Base-by-base conservation (phyloP, 2,888 invertebrate species). In the Neelides folsomi region DNA sequence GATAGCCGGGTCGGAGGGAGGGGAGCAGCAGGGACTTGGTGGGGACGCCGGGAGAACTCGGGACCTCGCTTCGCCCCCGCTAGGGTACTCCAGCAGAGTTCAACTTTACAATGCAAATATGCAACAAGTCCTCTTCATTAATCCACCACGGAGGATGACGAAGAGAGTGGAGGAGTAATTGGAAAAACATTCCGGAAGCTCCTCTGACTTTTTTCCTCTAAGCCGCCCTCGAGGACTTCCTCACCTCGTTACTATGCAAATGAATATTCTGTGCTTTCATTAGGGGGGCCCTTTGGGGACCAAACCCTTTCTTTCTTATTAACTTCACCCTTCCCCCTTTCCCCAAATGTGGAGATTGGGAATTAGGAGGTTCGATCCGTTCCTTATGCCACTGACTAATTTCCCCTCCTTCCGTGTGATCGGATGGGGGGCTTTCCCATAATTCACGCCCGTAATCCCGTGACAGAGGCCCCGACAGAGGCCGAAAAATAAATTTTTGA, bases 11-110 rank as follows among this genome's bases (percentile, higher is more conserved):
- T 45, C 45, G 49, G 53, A 51, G 34, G 12, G 34, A 56, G 43
- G 37, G 53, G 43, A 54, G 57, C 58, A 58, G 52, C 58, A 62
- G 62, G 60, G 58, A 60, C 51, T 51, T 55, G 57, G 57, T 58
- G 57, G 55, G 59, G 60, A 46, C 47, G 46, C 41, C 19, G 27
- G 16, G 54, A 47, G 59, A 60, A 62, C 56, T 53, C 48, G 16
- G 18, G 34, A 47, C 55, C 53, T 58, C 57, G 48, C 59, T 57
- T 55, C 57, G 55, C 47, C 44, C 53, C 62, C 62, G 60, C 60
- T 62, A 62, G 62, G 60, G 27, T 27, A 27, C 27, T 27, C 27
- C 27, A 27, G 27, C 27, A 7, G 27, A 27, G 27, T 5, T 5
- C 27, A 7, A 7, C 27, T 27, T 27, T 27, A 27, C 27, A 27